Conservation (phyloP, 2,113 vertebrate genomes). For the Manacus vitellinus region DNA sequence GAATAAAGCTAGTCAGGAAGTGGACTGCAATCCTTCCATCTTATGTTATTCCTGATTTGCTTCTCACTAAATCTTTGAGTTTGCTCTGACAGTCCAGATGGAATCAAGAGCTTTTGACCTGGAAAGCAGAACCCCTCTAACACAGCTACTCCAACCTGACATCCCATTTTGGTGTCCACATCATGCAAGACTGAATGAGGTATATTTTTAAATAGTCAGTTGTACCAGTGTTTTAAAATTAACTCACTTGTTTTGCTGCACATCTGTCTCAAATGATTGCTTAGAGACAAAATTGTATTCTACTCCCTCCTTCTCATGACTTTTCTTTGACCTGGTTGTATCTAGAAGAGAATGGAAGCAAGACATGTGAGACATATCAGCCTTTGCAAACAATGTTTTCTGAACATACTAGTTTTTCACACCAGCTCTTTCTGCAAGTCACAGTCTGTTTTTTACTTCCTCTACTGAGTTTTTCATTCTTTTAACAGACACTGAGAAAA, state of each 20-base stretch:
- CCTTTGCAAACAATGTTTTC: neutral
- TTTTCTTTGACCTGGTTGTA: slow-evolving; percentile 88
- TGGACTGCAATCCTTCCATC: neutral
- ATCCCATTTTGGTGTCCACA: neutral
- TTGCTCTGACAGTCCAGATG: neutral
- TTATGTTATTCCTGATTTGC: neutral
- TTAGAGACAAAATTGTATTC: slow-evolving; percentile 94
- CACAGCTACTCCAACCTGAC: neutral
- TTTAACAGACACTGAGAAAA: neutral
- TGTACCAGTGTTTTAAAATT: neutral
- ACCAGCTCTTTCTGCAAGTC: neutral
- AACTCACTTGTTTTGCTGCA: slow-evolving; percentile 87
- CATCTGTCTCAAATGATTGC: slow-evolving; percentile 86
- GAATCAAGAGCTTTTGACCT: neutral
- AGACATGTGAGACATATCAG: neutral
- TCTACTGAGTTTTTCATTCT: neutral
- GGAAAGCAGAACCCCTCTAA: neutral
- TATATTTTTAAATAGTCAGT: neutral
- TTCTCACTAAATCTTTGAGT: neutral
- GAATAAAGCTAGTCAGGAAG: neutral
- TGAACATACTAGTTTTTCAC: neutral
- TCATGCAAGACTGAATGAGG: neutral
- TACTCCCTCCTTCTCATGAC: slow-evolving; percentile 89
- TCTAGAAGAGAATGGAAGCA: slow-evolving; percentile 69
- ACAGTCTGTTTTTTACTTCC: neutral